phyloP scores from a whole-genome alignment of 2,797 vertebrate genomes.

The Salarias fasciatus region DNA sequence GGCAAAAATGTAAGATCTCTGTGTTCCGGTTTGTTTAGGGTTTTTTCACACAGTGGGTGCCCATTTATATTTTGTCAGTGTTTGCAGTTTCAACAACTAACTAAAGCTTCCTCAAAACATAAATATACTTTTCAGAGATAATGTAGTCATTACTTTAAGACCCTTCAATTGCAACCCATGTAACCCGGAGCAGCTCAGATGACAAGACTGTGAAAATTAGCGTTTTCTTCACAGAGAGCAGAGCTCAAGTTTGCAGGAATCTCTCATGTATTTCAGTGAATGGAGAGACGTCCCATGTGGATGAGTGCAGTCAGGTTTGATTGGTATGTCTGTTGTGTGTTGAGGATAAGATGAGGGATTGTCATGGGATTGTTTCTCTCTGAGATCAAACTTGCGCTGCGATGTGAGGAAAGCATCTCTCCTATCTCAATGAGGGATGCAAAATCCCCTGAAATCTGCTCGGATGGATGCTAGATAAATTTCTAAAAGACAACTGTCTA shows the following conservation, averaged over 20 bases:
- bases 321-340: slow-evolving; percentile 35
- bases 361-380: slow-evolving; percentile 45
- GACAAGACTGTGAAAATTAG: slow-evolving; percentile 1
- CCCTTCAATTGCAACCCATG: not conserved
- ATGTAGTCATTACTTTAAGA: no score
- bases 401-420: not conserved
- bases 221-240: slow-evolving; percentile 7
- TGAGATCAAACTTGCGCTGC: slow-evolving; percentile 41
- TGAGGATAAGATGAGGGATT: slow-evolving; percentile 35
- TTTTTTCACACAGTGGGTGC: slow-evolving; percentile 6
- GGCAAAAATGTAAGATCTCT: slow-evolving; percentile 7
- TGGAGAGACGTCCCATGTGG: slow-evolving; percentile 20
- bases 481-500: slow-evolving; percentile 4
- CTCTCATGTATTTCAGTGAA: slow-evolving; percentile 3
- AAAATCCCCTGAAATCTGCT: slow-evolving; percentile 28
- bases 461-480: slow-evolving; percentile 14
- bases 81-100: slow-evolving; percentile 10
- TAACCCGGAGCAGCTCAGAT: not conserved
- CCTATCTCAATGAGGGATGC: slow-evolving; percentile 15
- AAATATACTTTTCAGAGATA: no score
- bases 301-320: slow-evolving; percentile 27
- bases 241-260: slow-evolving; percentile 17
- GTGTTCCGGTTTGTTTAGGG: slow-evolving; percentile 6
- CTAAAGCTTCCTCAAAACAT: no score
- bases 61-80: not conserved